Conservation (phyloP, 2,888 invertebrate species). For the Pycnomerus fuliginosus region DNA sequence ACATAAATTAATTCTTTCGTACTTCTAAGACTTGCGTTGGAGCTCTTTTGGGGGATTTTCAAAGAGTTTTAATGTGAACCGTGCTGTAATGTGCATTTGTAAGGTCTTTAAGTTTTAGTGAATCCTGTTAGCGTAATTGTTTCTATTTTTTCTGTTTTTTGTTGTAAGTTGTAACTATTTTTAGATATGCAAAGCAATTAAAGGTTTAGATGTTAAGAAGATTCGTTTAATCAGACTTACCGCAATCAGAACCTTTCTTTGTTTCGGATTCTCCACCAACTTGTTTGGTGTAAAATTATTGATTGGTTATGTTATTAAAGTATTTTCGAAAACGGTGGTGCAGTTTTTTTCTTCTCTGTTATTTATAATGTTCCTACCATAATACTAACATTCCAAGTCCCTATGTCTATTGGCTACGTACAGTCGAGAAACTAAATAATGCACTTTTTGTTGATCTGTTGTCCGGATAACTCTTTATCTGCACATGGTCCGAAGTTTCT, state of each 20-base stretch:
- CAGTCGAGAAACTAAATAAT: too few relatives aligned
- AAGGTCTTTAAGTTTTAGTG: slow-evolving; percentile 25
- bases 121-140: slow-evolving; percentile 29
- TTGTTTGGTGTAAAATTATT: slow-evolving; percentile 29
- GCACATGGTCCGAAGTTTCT: too few relatives aligned
- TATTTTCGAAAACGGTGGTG: slow-evolving; percentile 43
- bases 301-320: slow-evolving; percentile 42
- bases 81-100: slow-evolving; percentile 31
- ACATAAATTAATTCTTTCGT: slow-evolving; percentile 29
- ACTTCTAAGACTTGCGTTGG: slow-evolving; percentile 14
- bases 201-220: slow-evolving; percentile 31
- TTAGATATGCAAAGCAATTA: slow-evolving; percentile 28
- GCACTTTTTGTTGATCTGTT: too few relatives aligned
- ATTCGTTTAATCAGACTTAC: slow-evolving; percentile 22
- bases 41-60: slow-evolving; percentile 16
- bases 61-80: slow-evolving; percentile 25
- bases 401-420: too few relatives aligned
- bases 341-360: too few relatives aligned
- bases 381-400: too few relatives aligned
- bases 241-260: slow-evolving; percentile 4
- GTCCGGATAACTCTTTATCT: too few relatives aligned
- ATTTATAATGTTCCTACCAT: too few relatives aligned
- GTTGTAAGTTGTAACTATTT: slow-evolving; percentile 31
- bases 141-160: slow-evolving; percentile 32
- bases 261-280: slow-evolving; percentile 18